Conservation (phyloP, 1,140 invertebrate species). For the Heterodera schachtii region DNA sequence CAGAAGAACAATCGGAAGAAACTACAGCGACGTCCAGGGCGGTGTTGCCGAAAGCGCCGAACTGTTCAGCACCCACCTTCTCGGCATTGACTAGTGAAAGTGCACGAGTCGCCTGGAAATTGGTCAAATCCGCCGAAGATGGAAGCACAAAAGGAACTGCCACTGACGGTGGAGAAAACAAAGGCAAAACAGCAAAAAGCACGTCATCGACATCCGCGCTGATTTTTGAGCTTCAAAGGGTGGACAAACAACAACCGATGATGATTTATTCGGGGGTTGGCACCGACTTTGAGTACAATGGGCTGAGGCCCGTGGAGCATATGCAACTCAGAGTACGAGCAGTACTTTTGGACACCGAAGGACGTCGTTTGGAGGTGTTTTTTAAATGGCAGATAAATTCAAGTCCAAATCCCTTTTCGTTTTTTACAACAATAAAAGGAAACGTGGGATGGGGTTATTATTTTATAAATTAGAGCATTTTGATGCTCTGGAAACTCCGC, state of each 20-base stretch:
- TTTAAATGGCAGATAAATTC: too few species aligned
- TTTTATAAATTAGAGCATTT: too few species aligned
- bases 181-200: neutral
- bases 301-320: conserved; percentile 55
- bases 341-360: conserved; percentile 55
- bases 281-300: conserved; percentile 44
- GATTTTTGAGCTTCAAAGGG: conserved; percentile 56
- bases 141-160: conserved; percentile 3
- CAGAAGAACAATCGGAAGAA: neutral
- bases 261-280: conserved; percentile 55
- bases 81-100: conserved; percentile 30
- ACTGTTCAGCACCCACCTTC: conserved; percentile 41
- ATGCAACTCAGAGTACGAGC: conserved; percentile 54
- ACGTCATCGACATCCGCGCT: conserved; percentile 28
- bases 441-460: too few species aligned
- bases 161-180: neutral
- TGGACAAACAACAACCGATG: conserved; percentile 55
- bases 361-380: conserved; percentile 45
- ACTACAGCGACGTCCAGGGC: neutral
- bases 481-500: too few species aligned
- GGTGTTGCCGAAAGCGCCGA: conserved; percentile 19
- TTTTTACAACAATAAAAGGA: too few species aligned
- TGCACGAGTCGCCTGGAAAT: conserved; percentile 18
- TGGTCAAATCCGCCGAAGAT: neutral
- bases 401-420: too few species aligned